A percentile compares a stretch with the other conserved stretches of the same genome.
These are phyloP conservation scores for Penaeus vannamei DNA, from an alignment of 1,140 invertebrate species.

Conservation along the genomic window DNA sequence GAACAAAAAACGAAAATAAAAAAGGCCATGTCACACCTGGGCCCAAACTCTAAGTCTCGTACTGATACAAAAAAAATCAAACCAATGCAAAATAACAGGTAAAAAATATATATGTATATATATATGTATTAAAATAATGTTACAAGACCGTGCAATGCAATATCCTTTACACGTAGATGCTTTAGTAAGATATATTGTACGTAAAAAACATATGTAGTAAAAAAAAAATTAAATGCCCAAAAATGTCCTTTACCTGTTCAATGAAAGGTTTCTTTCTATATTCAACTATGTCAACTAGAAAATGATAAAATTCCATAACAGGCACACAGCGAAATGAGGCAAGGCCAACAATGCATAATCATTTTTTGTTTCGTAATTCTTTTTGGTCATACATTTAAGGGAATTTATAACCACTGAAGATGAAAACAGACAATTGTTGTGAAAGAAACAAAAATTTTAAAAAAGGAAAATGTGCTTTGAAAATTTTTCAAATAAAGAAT, in stretches of 20 bases:
- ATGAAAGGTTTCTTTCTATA: background rate
- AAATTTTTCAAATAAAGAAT: slow-evolving; percentile 3
- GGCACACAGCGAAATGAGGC: slow-evolving; percentile 51
- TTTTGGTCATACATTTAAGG: no score
- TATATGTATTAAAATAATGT: background rate
- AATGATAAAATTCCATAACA: slow-evolving; percentile 43
- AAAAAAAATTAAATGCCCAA: slow-evolving; percentile 34
- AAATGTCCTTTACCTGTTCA: slow-evolving; percentile 22
- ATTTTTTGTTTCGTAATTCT: no score
- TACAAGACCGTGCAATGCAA: slow-evolving; percentile 42
- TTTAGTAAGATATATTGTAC: no score
- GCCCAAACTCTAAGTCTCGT: background rate
- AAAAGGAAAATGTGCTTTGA: background rate
- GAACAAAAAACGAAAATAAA: background rate
- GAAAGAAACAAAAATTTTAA: slow-evolving; percentile 11
- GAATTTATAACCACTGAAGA: no score
- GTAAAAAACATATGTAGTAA: background rate
- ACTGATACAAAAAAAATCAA: background rate
- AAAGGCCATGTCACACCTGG: no score
- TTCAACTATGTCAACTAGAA: slow-evolving; percentile 26
- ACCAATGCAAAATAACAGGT: slow-evolving; percentile 16
- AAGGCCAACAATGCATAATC: slow-evolving; percentile 36
- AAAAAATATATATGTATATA: slow-evolving; percentile 29
- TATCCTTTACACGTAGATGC: slow-evolving; percentile 20
- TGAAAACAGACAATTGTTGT: no score